These are phyloP conservation scores for Acromyrmex heyeri DNA, from an alignment of 1,140 invertebrate species.

Conservation along the genomic window DNA sequence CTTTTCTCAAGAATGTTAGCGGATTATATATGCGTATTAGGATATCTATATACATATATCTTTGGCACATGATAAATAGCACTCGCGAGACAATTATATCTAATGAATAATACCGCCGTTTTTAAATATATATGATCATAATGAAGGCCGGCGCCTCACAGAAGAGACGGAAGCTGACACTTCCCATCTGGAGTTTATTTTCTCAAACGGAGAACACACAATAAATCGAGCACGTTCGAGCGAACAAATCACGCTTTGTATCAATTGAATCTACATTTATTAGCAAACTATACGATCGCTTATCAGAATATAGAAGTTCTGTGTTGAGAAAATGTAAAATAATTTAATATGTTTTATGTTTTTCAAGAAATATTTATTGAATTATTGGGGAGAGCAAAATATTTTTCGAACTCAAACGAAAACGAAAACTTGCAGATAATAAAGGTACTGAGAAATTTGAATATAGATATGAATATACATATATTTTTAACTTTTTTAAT, in stretches of 20 bases:
- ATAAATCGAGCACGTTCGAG: conserved; percentile 15
- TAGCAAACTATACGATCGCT: conserved; percentile 19
- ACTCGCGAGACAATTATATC: background rate
- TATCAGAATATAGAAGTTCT: background rate
- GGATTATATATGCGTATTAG: background rate
- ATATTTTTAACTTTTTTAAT: background rate
- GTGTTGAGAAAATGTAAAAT: background rate
- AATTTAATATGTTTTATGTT: background rate
- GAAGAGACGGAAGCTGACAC: conserved; percentile 37
- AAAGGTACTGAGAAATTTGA: background rate
- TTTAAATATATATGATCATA: conserved; percentile 38
- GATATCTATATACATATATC: background rate
- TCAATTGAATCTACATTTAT: conserved; percentile 39
- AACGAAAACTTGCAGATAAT: background rate
- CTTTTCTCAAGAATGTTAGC: background rate
- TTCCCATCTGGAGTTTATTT: conserved; percentile 69
- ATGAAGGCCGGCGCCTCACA: conserved; percentile 8
- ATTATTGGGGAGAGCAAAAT: background rate
- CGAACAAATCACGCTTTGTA: conserved; percentile 2
- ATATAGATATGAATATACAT: background rate
- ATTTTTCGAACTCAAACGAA: background rate
- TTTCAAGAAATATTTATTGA: background rate
- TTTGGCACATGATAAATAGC: background rate
- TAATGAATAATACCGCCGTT: conserved; percentile 24
- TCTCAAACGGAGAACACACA: conserved; percentile 30